Conservation (phyloP, 2,888 invertebrate species). For the Orchesellides sinensis region DNA sequence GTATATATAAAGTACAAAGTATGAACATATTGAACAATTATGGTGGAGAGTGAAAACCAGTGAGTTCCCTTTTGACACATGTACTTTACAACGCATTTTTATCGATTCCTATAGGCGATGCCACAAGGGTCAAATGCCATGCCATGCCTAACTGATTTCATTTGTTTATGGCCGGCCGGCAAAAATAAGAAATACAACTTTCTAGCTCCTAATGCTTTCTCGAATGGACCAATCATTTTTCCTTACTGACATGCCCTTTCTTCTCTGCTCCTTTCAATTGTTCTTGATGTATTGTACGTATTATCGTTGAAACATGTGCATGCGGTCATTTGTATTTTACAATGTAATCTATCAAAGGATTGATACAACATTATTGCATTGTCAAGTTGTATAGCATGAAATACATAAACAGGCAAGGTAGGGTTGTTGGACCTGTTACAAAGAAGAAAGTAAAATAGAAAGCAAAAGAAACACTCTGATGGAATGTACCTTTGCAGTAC, state of each 20-base stretch:
- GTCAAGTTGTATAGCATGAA: too few species aligned
- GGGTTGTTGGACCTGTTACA: too few species aligned
- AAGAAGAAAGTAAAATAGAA: not conserved
- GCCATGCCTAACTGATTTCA: not conserved
- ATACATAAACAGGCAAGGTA: too few species aligned
- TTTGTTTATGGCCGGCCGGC: not conserved
- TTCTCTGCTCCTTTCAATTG: not conserved
- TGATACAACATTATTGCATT: slow-evolving; percentile 9
- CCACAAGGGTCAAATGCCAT: not conserved
- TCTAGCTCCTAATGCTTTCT: too few species aligned
- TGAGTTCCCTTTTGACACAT: too few species aligned
- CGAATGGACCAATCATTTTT: not conserved
- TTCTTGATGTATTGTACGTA: not conserved
- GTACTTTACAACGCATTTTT: too few species aligned
- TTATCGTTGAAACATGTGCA: not conserved
- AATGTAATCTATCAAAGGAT: slow-evolving; percentile 29
- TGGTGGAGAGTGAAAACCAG: too few species aligned
- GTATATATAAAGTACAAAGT: too few species aligned
- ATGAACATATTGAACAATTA: too few species aligned
- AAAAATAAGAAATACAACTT: too few species aligned
- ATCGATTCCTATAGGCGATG: not conserved
- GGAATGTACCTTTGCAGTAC: not conserved
- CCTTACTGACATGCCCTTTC: not conserved
- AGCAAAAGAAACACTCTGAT: not conserved
- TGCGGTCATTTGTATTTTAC: slow-evolving; percentile 19